A percentile compares a stretch with the other conserved stretches of the same genome.
Evolutionary conservation across 2,797 vertebrate genomes (phyloP).

Genomic region (Lutjanus campechanus): DNA sequence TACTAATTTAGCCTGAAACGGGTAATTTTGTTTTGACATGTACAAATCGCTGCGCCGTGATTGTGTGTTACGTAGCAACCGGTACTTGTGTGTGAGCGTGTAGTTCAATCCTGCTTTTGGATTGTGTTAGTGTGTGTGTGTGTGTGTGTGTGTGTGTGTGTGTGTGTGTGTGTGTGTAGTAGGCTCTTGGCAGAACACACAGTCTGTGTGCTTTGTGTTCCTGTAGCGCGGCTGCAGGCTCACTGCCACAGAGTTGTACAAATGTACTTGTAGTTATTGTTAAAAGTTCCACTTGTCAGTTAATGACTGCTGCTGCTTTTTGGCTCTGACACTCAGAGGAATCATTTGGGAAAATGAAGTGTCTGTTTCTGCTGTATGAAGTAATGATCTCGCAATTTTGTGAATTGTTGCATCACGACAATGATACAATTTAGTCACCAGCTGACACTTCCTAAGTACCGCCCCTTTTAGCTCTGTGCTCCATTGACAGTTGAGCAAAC

Average conservation of each 20-base stretch:
- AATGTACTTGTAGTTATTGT: conserved; percentile 48
- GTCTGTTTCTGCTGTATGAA: too few species aligned
- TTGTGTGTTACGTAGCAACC: conserved; percentile 55
- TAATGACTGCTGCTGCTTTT: conserved; percentile 33
- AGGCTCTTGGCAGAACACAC: conserved; percentile 49
- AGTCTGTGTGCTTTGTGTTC: conserved; percentile 36
- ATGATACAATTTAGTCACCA: neutral
- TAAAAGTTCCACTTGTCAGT: conserved; percentile 33
- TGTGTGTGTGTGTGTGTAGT: conserved; percentile 2
- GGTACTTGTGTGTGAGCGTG: conserved; percentile 54
- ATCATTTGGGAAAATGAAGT: conserved; percentile 14
- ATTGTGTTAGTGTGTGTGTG: conserved; percentile 4
- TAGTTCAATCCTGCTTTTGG: conserved; percentile 14
- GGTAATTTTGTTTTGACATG: conserved; percentile 63
- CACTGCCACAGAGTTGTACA: conserved; percentile 42
- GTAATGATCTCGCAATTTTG: neutral
- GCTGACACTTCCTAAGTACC: too few species aligned
- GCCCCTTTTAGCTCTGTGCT: too few species aligned
- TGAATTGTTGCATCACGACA: neutral
- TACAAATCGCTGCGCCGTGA: conserved; percentile 27
- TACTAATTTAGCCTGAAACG: conserved; percentile 49
- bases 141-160: conserved; percentile 68
- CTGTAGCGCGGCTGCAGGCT: conserved; percentile 28
- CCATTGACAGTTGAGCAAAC: too few species aligned
- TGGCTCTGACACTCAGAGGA: conserved; percentile 13